Evolutionary conservation across 2,888 invertebrate genomes (phyloP).

Genomic region (Anorthoa munda): DNA sequence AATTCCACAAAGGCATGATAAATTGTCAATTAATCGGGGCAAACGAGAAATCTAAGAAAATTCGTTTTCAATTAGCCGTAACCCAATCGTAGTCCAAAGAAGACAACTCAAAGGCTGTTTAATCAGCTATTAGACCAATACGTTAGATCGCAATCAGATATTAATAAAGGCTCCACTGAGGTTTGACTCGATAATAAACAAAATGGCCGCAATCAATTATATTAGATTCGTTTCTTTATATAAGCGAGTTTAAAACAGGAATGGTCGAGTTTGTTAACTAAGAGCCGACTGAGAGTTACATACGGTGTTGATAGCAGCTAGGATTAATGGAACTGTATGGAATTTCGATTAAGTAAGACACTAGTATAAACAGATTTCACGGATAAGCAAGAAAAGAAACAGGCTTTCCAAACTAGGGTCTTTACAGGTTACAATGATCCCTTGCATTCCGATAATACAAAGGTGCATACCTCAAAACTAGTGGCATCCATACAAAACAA

Average conservation of each 20-base stretch:
- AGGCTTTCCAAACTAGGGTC: no score
- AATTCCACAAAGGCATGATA: conserved; percentile 28
- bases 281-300: conserved; percentile 2
- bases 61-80: conserved; percentile 50
- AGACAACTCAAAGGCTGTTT: conserved; percentile 24
- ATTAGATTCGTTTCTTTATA: conserved; percentile 28
- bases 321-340: conserved; percentile 11
- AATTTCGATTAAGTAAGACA: conserved; percentile 1
- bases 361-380: not conserved
- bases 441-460: conserved; percentile 5
- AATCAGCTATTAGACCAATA: conserved; percentile 24
- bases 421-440: not conserved
- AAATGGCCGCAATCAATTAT: conserved; percentile 51
- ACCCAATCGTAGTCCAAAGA: conserved; percentile 29
- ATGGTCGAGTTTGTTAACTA: conserved; percentile 7
- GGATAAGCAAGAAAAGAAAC: not conserved
- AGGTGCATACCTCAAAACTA: conserved; percentile 7
- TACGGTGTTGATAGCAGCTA: not conserved
- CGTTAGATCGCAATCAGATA: conserved; percentile 48
- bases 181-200: conserved; percentile 44
- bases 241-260: conserved; percentile 19
- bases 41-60: conserved; percentile 45
- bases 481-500: conserved; percentile 13
- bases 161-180: conserved; percentile 31
- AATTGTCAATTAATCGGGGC: conserved; percentile 47